Evolutionary conservation across 2,888 invertebrate genomes (phyloP), one percentile per base, ranked within the genome.

Genomic region (Heliconius cydno): DNA sequence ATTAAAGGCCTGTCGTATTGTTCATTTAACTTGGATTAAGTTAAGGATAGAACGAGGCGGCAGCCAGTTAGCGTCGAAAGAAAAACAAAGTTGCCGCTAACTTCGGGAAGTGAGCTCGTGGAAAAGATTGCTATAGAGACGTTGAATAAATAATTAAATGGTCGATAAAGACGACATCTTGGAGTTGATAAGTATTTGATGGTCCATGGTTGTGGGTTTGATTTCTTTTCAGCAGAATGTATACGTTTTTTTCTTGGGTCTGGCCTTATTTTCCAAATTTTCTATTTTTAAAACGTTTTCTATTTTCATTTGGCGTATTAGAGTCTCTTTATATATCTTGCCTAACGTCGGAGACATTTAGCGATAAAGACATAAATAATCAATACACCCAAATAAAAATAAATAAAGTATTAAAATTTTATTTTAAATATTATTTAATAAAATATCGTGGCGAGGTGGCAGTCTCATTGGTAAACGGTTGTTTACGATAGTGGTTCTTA

Each of bases 21-120:
- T 95, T 95, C 94, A 95, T 95, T 95, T 94, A 95, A 95, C 94
- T 95, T 95, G 94, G 94, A 95, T 95, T 95, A 93, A 95, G 94
- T 90, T 91, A 34, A 34, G 92, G 89, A 89, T 92, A 90, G 89
- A 96, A 96, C 95, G 95, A 95, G 95, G 93, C 92, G 91, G 89
- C 90, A 91, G 92, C 92, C 95, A 95, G 95, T 95, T 95, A 95
- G 94, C 94, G 94, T 90, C 90, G 89, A 85, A 87, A 88, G 91
- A 93, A 92, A 94, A 92, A 92, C 90, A 91, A 86, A 87, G 86
- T 87, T 84, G 87, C 87, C 86, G 82, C 80, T 77, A 88, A 92
- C 87, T 92, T 90, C 82, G 85, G 81, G 83, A 87, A 89, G 88
- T 90, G 92, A 92, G 85, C 92, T 92, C 88, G 82, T 83, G 80